A percentile compares a stretch with the other conserved stretches of the same genome.
phyloP scores from a whole-genome alignment of 35 echinoderm and acorn worm genomes.

The Eucidaris tribuloides region DNA sequence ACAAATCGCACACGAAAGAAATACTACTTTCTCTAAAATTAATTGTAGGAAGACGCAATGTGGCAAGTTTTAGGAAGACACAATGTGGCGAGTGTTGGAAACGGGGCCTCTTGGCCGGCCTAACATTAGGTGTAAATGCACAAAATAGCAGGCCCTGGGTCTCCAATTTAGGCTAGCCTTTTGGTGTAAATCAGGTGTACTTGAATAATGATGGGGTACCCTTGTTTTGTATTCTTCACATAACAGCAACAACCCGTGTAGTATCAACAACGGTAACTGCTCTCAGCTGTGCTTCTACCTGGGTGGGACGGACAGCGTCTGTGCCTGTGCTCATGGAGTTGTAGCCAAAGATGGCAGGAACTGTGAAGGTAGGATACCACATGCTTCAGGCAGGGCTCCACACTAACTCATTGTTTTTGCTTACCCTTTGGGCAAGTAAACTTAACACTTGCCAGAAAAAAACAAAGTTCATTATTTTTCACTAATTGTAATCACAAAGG shows the following conservation, averaged over 20 bases:
- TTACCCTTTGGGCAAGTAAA: no score
- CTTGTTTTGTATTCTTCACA: not conserved
- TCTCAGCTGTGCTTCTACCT: conserved; percentile 84
- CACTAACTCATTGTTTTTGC: no score
- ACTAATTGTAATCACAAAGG: no score
- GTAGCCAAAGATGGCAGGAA: conserved; percentile 41
- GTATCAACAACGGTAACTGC: conserved; percentile 52
- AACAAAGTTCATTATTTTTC: no score
- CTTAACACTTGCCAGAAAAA: no score
- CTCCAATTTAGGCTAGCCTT: no score
- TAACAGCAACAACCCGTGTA: conserved; percentile 60
- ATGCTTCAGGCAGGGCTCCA: no score
- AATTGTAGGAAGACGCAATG: not conserved
- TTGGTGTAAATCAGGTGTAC: not conserved
- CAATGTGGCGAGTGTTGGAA: not conserved
- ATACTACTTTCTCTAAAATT: no score
- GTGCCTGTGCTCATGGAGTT: conserved; percentile 74
- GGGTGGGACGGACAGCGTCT: conserved; percentile 21
- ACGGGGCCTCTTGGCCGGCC: no score
- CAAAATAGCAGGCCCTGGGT: not conserved
- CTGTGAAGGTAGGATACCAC: conserved; percentile 56
- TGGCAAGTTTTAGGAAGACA: not conserved
- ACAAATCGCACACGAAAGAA: no score
- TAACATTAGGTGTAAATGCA: not conserved
- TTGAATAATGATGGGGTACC: not conserved